Base-by-base conservation (phyloP, 2,113 vertebrate genomes). In the Pituophis catenifer region DNA sequence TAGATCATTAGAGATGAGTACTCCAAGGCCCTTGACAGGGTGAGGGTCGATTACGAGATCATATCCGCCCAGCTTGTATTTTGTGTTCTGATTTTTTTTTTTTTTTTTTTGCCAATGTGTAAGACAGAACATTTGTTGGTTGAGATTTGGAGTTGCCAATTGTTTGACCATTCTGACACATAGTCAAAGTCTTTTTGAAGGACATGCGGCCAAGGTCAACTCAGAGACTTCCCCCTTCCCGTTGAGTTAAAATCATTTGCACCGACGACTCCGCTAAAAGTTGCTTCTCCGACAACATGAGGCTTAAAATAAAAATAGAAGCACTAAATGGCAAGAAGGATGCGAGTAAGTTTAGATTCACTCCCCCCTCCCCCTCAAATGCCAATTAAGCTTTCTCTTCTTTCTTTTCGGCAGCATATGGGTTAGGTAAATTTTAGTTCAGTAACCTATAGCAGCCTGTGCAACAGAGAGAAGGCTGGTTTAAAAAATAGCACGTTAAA, bases 381-480 rank as follows among this genome's bases (percentile, higher is more conserved):
- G 52, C 89, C 89, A 93, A 59, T 90, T 81, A 93, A 90, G 58
- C 44, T 86, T 15, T 52, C 58, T 89, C 53, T 55, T 81, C 53
- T 38, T 54, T 91, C 62, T 8, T 21, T 48, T 15, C 62, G 23
- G 86, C 70, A 86, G 65, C 92, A 93, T 93, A 93, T 93, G 92
- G 89, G 48, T 81, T 93, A 90, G 92, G 92, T 93, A 93, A 86
- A 62, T 90, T 93, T 93, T 90, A 93, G 89, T 90, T 93, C 89
- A 62, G 70, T 52, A 93, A 90, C 92, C 92, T 93, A 90, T 59
- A 90, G 92, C 92, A 90, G 89, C 88, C 48, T 93, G 89, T 90
- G 89, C 29, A 53, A 52, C 75, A 90, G 89, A 90, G 29, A 86
- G 44, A 62, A 86, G 55, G 75, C 11, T 86, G 70, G 75, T 89